Conservation (phyloP, 2,888 invertebrate species). For the Morinoia aosen region DNA sequence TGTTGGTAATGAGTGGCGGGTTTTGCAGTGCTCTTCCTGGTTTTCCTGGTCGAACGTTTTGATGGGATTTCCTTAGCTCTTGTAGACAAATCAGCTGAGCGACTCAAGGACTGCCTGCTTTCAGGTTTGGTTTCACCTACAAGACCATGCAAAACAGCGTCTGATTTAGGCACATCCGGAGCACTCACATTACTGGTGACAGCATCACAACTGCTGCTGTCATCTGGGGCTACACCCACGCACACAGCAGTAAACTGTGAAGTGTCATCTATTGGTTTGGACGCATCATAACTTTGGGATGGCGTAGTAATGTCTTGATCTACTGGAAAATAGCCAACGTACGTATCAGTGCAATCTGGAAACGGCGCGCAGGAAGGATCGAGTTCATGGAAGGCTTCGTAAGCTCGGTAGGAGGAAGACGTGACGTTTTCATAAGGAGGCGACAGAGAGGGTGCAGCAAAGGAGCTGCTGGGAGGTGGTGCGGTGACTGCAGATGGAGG, state of each 20-base stretch:
- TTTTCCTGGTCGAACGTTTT: background rate
- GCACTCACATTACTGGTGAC: background rate
- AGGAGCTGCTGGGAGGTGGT: background rate
- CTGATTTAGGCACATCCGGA: background rate
- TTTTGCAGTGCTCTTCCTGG: background rate
- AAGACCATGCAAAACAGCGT: background rate
- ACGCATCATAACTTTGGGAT: background rate
- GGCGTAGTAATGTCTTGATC: background rate
- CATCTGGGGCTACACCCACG: background rate
- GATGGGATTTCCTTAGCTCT: background rate
- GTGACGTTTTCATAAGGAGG: conserved; percentile 42
- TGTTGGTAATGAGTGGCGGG: background rate
- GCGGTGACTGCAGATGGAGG: background rate
- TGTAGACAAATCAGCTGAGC: background rate
- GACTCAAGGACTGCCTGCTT: background rate
- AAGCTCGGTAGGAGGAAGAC: background rate
- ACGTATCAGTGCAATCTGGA: background rate
- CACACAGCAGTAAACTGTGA: background rate
- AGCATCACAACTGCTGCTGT: background rate
- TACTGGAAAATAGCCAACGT: background rate
- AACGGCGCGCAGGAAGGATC: background rate
- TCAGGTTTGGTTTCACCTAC: background rate
- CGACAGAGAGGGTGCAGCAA: background rate
- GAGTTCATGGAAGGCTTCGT: background rate
- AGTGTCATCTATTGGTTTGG: background rate